Evolutionary conservation across 2,797 vertebrate species (phyloP), one percentile per base, ranked within the genome.

Genomic region (Allobates femoralis): DNA sequence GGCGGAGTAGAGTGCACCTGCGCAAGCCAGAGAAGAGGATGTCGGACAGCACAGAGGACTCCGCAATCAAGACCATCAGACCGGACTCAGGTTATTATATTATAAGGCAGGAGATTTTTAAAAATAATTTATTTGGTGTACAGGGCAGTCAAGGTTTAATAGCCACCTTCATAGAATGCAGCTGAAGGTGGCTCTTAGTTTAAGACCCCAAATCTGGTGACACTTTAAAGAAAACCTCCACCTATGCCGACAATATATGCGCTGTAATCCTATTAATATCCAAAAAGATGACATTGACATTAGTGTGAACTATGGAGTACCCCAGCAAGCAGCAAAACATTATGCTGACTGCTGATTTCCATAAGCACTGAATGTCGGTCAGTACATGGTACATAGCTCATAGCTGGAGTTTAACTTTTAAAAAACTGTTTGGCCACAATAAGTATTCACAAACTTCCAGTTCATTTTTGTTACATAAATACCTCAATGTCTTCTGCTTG

Each of bases 401-500:
- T n/a, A 26, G 7, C 58, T 11, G 23, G 10, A 26, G 10, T 23
- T 60, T 8, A n/a, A 60, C 19, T 14, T 8, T 62, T 2, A 51
- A 51, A 51, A 15, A 15, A 11, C 3, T 7, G 4, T 16, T 26
- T 2, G 0, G 8, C 15, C 3, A 32, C 3, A 18, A 66, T 21
- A 71, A 46, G n/a, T 46, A 41, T 23, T 46, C 11, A 34, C 34
- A 41, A 71, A 21, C 67, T 3, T n/a, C 14, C n/a, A n/a, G 30
- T 10, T 19, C 1, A 15, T 26, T 60, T 60, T 19, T 50, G n/a
- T 6, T 6, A n/a, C 5, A 14, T 16, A 92, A 93, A 90, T 94
- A 95, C 97, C 97, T 96, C 84, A 99, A 93, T 0, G 96, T 92
- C 86, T 95, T 97, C 56, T 97, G 96, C 67, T 96, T 94, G 90